phyloP scores from a whole-genome alignment of 2,888 invertebrate species.

The Mactromeris polynyma region DNA sequence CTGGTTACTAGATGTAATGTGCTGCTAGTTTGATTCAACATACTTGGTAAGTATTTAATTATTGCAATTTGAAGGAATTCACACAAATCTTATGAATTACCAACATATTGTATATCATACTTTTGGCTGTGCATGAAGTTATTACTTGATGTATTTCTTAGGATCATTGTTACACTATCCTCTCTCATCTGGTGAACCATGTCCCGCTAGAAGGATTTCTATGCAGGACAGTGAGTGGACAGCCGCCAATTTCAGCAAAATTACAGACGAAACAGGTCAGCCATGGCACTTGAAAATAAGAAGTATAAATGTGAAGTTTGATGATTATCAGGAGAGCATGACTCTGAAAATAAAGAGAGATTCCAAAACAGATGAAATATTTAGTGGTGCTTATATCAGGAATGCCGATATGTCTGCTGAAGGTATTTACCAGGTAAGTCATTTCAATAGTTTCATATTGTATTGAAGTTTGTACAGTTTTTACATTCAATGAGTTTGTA shows the following conservation, averaged over 20 bases:
- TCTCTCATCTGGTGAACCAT: slow-evolving; percentile 31
- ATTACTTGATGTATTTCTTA: no score
- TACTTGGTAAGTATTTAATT: no score
- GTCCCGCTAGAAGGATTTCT: slow-evolving; percentile 44
- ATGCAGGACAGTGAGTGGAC: slow-evolving; percentile 41
- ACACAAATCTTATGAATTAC: no score
- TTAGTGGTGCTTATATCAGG: slow-evolving; percentile 33
- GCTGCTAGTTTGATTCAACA: no score
- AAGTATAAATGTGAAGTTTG: slow-evolving; percentile 22
- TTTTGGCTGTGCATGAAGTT: no score
- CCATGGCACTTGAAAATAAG: slow-evolving; percentile 30
- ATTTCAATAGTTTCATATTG: no score
- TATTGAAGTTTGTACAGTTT: no score
- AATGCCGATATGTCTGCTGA: slow-evolving; percentile 37
- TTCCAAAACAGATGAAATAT: slow-evolving; percentile 30
- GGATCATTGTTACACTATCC: slow-evolving; percentile 56
- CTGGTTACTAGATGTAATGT: no score
- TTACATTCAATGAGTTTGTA: no score
- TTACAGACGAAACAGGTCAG: slow-evolving; percentile 35
- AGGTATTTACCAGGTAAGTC: slow-evolving; percentile 43
- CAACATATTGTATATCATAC: no score
- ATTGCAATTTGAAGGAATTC: no score
- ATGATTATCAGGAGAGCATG: slow-evolving; percentile 17
- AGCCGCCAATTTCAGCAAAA: not conserved
- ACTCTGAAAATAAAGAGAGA: slow-evolving; percentile 47